Percentiles rank a stretch among this genome's conserved stretches.
Conservation (phyloP, 1,140 invertebrate species). For the Belonocnema kinseyi region DNA sequence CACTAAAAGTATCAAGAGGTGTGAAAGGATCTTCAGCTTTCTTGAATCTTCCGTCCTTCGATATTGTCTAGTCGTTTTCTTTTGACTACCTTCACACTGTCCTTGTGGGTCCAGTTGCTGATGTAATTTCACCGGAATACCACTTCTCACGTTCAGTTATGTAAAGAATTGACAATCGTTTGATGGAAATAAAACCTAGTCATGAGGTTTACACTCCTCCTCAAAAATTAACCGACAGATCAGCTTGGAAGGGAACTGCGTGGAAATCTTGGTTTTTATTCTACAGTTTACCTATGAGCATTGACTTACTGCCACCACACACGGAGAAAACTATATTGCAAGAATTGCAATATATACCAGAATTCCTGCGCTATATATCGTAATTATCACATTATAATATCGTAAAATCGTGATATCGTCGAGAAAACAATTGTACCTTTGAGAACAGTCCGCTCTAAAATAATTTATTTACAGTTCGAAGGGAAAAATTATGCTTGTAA, state of each 20-base stretch:
- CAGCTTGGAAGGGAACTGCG: neutral
- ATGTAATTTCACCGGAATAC: too few relatives aligned
- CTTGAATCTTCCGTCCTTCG: neutral
- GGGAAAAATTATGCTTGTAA: too few relatives aligned
- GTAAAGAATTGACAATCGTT: neutral
- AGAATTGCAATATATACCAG: too few relatives aligned
- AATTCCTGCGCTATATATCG: too few relatives aligned
- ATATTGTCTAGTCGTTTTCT: neutral
- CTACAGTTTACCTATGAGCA: conserved; percentile 1
- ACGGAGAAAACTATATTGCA: too few relatives aligned
- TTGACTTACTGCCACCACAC: neutral
- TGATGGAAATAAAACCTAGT: neutral
- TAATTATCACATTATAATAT: too few relatives aligned
- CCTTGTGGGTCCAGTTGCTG: neutral
- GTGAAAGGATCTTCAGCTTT: neutral
- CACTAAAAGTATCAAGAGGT: neutral
- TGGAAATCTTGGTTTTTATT: conserved; percentile 10
- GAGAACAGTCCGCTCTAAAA: too few relatives aligned
- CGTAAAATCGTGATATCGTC: neutral
- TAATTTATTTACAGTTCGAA: too few relatives aligned
- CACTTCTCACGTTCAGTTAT: neutral
- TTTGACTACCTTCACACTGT: conserved; percentile 11
- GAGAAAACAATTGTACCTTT: neutral
- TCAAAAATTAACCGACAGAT: neutral
- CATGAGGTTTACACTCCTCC: neutral